phyloP scores from a whole-genome alignment of 1,140 invertebrate genomes.

The Nylanderia fulva region DNA sequence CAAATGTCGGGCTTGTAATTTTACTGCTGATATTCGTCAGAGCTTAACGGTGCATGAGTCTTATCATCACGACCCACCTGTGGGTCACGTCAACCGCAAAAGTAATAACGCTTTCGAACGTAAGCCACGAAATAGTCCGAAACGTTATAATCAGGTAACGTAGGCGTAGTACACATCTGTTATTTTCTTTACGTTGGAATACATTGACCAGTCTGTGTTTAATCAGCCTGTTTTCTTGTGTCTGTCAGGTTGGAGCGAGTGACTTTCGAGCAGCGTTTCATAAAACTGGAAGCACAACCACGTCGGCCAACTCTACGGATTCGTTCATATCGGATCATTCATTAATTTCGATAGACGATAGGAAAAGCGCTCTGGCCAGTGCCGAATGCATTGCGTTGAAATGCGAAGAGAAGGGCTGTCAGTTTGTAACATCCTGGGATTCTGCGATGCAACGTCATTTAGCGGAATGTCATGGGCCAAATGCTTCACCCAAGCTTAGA shows the following conservation, averaged over 20 bases:
- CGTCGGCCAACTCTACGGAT: slow-evolving; percentile 57
- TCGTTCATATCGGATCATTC: slow-evolving; percentile 63
- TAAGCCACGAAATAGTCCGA: slow-evolving; percentile 84
- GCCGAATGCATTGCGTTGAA: slow-evolving; percentile 83
- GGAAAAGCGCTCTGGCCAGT: slow-evolving; percentile 72
- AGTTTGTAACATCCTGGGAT: slow-evolving; percentile 86
- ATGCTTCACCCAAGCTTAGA: slow-evolving; percentile 75
- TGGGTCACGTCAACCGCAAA: slow-evolving; percentile 87
- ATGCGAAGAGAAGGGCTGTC: slow-evolving; percentile 85
- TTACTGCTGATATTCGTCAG: slow-evolving; percentile 96
- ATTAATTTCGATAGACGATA: slow-evolving; percentile 67
- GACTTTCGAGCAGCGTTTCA: slow-evolving; percentile 77
- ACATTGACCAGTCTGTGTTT: not conserved
- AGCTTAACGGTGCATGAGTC: slow-evolving; percentile 96
- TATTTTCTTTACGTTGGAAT: not conserved
- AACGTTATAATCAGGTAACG: slow-evolving; percentile 84
- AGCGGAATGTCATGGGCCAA: slow-evolving; percentile 79
- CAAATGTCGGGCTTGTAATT: slow-evolving; percentile 95
- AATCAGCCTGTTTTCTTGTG: slow-evolving; percentile 40
- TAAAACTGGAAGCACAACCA: slow-evolving; percentile 57
- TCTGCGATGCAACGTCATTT: slow-evolving; percentile 85
- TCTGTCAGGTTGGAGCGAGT: slow-evolving; percentile 81
- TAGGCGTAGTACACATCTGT: not conserved
- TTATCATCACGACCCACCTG: slow-evolving; percentile 93
- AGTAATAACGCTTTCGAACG: slow-evolving; percentile 83